Conservation (phyloP, 1,140 invertebrate species). For the Drosophila kohkoa region DNA sequence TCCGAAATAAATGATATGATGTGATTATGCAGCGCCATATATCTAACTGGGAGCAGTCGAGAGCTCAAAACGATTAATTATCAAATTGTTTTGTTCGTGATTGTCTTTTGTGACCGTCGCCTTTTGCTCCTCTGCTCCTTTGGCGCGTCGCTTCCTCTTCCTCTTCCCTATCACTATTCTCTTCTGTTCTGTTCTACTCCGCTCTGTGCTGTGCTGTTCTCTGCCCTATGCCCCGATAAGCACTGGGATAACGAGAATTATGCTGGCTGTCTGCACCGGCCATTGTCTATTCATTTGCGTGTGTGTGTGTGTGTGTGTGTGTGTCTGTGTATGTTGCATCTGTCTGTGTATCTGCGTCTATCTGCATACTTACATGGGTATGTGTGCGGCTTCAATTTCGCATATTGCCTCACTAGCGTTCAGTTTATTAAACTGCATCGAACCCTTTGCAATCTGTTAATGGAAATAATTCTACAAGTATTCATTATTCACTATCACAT, state of each 20-base stretch:
- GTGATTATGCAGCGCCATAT: conserved; percentile 34
- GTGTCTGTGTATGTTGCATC: neutral
- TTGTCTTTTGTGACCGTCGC: conserved; percentile 46
- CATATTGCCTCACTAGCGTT: conserved; percentile 5
- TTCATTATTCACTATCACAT: no score
- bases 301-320: neutral
- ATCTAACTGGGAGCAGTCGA: conserved; percentile 13
- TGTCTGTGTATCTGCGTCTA: conserved; percentile 5
- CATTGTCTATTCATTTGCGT: conserved; percentile 5
- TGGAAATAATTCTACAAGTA: no score
- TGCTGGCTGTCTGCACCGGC: conserved; percentile 25
- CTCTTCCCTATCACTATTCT: neutral
- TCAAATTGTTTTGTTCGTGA: conserved; percentile 55
- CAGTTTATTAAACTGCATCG: conserved; percentile 17
- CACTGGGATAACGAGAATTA: conserved; percentile 39
- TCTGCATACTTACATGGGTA: neutral
- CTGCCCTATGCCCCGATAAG: conserved; percentile 23
- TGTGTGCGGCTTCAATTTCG: conserved; percentile 17
- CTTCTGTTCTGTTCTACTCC: neutral
- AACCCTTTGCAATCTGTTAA: neutral
- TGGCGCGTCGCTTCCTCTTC: no score
- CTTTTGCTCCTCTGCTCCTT: neutral
- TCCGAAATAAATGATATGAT: conserved; percentile 49
- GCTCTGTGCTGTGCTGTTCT: neutral
- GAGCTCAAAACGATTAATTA: conserved; percentile 55